Base-by-base conservation (phyloP, 2,888 invertebrate species). In the Encarsia formosa region DNA sequence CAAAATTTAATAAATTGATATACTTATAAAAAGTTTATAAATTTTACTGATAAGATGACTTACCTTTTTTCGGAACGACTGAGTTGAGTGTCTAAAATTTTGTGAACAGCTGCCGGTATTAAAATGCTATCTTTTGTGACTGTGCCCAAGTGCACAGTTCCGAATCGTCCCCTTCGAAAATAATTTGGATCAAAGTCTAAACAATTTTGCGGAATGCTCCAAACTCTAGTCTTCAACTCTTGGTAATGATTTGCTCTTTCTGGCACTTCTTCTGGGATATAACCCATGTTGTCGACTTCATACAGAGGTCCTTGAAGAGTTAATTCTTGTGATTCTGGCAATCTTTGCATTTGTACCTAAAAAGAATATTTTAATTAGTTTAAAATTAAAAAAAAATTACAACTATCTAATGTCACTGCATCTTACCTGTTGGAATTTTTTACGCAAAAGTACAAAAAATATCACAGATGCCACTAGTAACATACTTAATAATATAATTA, bases 261-360 rank as follows among this genome's bases (percentile, higher is more conserved):
- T 32, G 77, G 75, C 22, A 85, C 80, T 57, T 86, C 86, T 63
- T 88, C 89, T 18, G 84, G 82, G 18, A 88, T 78, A 62, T 87
- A 90, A 1, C 86, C 88, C 62, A 86, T 81, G 67, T 89, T 90
- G 70, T 89, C 90, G 49, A 87, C 82, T 75, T 89, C 89, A 56
- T 87, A 81, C 65, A 88, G 83, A 0, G 89, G 87, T 52, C 88
- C 88, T 66, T 88, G 89, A 19, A 90, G 70, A 0, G 88, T 87
- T 75, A 85, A 73, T 67, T 85, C 85, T 62, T 85, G 85, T 34
- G 80, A 79, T 59, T 83, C 82, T 5, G 80, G 77, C 24, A 80
- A 70, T 37, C 79, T 74, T 6, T 76, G 77, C 60, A 79, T 70
- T 16, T 79, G 73, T 4, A 55, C 59, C 24, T 54, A n/a, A 31